phyloP scores from a whole-genome alignment of 92 coral and sea anemone genomes.

The Umimayanthus chanpuru region DNA sequence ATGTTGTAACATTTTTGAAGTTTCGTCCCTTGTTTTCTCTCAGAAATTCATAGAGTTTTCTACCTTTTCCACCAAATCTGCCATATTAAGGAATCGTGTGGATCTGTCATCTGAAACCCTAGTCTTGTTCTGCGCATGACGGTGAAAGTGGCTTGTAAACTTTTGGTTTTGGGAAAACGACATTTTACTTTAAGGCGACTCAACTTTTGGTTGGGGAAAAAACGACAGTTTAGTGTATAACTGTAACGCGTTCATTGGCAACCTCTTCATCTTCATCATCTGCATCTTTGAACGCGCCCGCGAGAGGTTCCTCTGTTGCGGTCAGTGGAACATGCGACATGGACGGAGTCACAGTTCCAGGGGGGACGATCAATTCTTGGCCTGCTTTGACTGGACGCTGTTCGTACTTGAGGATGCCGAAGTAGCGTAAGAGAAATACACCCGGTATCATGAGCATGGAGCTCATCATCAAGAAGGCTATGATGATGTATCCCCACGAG shows the following conservation, averaged over 20 bases:
- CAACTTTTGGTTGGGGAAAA: background rate
- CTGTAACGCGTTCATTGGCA: conserved; percentile 36
- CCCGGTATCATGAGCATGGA: conserved; percentile 71
- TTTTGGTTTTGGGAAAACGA: too few relatives aligned
- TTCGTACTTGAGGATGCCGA: conserved; percentile 67
- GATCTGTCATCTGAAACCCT: too few relatives aligned
- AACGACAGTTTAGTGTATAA: background rate
- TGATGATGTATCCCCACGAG: conserved; percentile 72
- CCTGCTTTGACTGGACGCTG: conserved; percentile 49
- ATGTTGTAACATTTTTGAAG: too few relatives aligned
- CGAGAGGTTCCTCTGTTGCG: conserved; percentile 74
- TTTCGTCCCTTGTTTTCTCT: too few relatives aligned
- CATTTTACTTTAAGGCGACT: background rate
- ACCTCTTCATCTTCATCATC: conserved; percentile 41
- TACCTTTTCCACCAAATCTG: too few relatives aligned
- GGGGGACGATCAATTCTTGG: conserved; percentile 62
- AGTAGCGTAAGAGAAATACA: conserved; percentile 68
- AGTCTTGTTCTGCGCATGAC: too few relatives aligned
- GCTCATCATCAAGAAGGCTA: conserved; percentile 60
- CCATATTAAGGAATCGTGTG: too few relatives aligned
- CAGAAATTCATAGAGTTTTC: too few relatives aligned
- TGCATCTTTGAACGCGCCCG: conserved; percentile 53
- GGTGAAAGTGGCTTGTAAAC: background rate
- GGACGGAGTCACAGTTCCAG: conserved; percentile 73
- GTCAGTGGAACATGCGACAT: conserved; percentile 74